Conservation (phyloP, 2,113 vertebrate species). For the Amblyopsis rosae region DNA sequence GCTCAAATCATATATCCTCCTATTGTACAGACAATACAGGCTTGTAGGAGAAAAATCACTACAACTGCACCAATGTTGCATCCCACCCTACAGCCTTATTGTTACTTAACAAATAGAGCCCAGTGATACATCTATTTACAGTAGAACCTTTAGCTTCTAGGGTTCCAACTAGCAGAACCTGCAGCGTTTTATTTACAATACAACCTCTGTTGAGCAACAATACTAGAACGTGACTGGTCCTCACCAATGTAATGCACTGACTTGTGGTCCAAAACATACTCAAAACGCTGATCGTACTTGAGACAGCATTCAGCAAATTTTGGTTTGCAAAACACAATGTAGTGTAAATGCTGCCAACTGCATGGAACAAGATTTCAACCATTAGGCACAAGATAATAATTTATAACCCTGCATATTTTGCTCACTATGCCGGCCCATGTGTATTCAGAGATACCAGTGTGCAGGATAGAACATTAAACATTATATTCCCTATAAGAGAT, state of each 20-base stretch:
- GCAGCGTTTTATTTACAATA: slow-evolving; percentile 65
- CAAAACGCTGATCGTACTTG: slow-evolving; percentile 46
- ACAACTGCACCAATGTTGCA: slow-evolving; percentile 55
- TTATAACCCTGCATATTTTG: slow-evolving; percentile 42
- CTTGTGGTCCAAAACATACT: slow-evolving; percentile 27
- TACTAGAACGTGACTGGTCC: slow-evolving; percentile 33
- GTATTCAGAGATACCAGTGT: slow-evolving; percentile 40
- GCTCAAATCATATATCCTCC: no score
- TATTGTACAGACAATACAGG: neutral
- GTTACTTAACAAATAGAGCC: slow-evolving; percentile 49
- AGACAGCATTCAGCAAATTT: slow-evolving; percentile 53
- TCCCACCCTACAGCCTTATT: slow-evolving; percentile 41
- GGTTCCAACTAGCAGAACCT: slow-evolving; percentile 42
- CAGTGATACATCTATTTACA: slow-evolving; percentile 57
- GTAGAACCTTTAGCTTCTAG: slow-evolving; percentile 39
- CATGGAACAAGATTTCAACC: slow-evolving; percentile 28
- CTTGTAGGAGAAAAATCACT: slow-evolving; percentile 18
- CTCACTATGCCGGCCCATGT: slow-evolving; percentile 42
- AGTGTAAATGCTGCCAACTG: slow-evolving; percentile 43
- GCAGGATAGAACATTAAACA: slow-evolving; percentile 56
- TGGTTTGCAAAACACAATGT: slow-evolving; percentile 17
- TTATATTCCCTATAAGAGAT: slow-evolving; percentile 51
- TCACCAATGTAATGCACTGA: slow-evolving; percentile 42
- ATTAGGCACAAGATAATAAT: slow-evolving; percentile 3
- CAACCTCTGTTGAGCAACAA: slow-evolving; percentile 26